A percentile compares a stretch with the other conserved stretches of the same genome.
These are phyloP conservation scores for Phoebastria nigripes DNA, from an alignment of 2,797 vertebrate species.

Conservation along the genomic window DNA sequence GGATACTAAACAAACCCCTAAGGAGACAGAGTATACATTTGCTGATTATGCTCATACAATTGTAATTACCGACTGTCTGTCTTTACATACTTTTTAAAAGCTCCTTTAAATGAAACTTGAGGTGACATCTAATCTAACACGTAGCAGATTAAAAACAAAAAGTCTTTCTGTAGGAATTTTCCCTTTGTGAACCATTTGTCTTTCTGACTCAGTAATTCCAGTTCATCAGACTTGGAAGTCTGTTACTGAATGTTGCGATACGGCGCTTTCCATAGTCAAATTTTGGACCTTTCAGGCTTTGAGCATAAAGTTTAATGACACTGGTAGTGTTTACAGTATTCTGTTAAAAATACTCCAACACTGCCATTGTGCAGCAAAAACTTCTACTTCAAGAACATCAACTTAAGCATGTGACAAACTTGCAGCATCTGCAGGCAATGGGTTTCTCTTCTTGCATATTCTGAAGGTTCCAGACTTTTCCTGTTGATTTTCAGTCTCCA, in stretches of 20 bases:
- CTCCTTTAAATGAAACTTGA: constrained; percentile 40
- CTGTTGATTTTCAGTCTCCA: background rate
- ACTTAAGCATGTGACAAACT: background rate
- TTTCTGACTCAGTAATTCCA: constrained; percentile 23
- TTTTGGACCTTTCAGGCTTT: background rate
- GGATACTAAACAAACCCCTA: background rate
- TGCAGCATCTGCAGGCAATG: background rate
- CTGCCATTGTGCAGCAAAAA: background rate
- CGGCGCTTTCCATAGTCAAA: background rate
- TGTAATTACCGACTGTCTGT: background rate
- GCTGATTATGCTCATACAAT: background rate
- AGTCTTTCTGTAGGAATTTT: constrained; percentile 7
- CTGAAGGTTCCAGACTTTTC: background rate
- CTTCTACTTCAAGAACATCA: background rate
- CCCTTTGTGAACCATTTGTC: background rate
- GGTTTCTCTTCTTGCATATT: background rate
- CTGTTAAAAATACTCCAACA: background rate
- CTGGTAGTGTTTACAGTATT: background rate
- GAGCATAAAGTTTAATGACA: background rate
- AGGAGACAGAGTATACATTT: background rate
- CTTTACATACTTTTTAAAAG: constrained; percentile 24
- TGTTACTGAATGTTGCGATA: background rate
- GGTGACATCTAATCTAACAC: background rate
- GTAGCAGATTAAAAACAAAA: background rate
- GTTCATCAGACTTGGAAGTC: background rate